Evolutionary conservation across 2,888 invertebrate species (phyloP).

Genomic region (Pterostichus niger): DNA sequence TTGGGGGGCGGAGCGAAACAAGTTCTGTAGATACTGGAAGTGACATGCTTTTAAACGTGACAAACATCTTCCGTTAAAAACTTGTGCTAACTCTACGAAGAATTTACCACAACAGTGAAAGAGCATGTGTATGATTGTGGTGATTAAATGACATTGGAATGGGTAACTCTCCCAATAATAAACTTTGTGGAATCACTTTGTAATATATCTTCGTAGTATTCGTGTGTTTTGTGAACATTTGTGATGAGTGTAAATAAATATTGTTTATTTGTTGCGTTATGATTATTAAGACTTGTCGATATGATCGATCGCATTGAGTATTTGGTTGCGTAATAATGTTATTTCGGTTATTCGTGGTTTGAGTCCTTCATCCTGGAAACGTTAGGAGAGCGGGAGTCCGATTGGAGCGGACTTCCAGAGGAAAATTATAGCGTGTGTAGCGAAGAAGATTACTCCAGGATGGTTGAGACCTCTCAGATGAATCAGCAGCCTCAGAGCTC

Average conservation of each 20-base stretch:
- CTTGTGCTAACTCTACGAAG: background rate
- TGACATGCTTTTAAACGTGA: slow-evolving; percentile 55
- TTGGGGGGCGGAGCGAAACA: slow-evolving; percentile 19
- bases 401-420: slow-evolving; percentile 46
- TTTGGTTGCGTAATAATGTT: background rate
- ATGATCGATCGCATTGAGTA: background rate
- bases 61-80: slow-evolving; percentile 49
- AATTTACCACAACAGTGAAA: background rate
- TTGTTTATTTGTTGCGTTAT: background rate
- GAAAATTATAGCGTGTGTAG: slow-evolving; percentile 57
- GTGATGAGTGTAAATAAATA: slow-evolving; percentile 7
- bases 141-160: background rate
- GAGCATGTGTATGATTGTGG: slow-evolving; percentile 15
- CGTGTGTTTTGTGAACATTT: background rate
- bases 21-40: slow-evolving; percentile 19
- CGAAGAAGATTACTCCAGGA: slow-evolving; percentile 62
- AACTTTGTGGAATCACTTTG: background rate
- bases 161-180: background rate
- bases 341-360: background rate
- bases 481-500: slow-evolving; percentile 21
- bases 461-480: slow-evolving; percentile 59
- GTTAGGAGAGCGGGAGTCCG: slow-evolving; percentile 55
- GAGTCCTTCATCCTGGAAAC: slow-evolving; percentile 50
- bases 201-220: background rate
- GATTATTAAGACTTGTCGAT: background rate